A percentile compares a stretch with the other conserved stretches of the same genome.
phyloP scores from a whole-genome alignment of 2,797 vertebrate species.

The Mus spretus region DNA sequence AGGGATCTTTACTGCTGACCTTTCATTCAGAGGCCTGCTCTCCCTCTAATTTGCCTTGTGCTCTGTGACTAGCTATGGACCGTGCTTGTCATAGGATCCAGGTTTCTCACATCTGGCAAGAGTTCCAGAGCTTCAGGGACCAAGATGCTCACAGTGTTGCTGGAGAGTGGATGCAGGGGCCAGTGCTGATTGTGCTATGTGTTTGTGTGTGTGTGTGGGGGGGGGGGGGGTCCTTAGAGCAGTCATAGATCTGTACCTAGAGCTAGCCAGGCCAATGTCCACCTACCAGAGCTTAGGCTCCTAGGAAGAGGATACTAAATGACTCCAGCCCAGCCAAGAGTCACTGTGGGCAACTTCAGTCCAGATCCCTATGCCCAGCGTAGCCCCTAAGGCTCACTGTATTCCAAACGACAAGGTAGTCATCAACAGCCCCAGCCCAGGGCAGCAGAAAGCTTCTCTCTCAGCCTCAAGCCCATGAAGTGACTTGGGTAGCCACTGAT shows the following conservation, averaged over 20 bases:
- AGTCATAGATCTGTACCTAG: not conserved
- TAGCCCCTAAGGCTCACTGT: not conserved
- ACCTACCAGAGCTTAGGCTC: not conserved
- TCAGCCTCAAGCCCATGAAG: not conserved
- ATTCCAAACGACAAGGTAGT: too few relatives aligned
- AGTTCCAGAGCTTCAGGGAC: not conserved
- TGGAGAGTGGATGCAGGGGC: not conserved
- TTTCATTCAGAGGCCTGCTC: not conserved
- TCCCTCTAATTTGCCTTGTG: not conserved
- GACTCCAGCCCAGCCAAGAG: rapidly evolving
- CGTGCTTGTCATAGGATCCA: not conserved
- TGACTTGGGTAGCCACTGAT: not conserved
- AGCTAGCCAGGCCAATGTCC: not conserved
- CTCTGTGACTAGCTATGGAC: not conserved
- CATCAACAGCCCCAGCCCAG: not conserved
- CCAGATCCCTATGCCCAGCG: not conserved
- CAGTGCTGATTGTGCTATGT: not conserved
- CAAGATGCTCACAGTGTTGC: too few relatives aligned
- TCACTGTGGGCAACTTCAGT: not conserved
- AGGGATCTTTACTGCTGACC: not conserved
- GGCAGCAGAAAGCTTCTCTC: not conserved
- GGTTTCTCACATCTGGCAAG: not conserved
- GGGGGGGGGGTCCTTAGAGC: not conserved
- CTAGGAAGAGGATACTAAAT: not conserved
- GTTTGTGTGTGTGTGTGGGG: not conserved